phyloP scores from a whole-genome alignment of 1,140 invertebrate species.

The Papilio polytes region DNA sequence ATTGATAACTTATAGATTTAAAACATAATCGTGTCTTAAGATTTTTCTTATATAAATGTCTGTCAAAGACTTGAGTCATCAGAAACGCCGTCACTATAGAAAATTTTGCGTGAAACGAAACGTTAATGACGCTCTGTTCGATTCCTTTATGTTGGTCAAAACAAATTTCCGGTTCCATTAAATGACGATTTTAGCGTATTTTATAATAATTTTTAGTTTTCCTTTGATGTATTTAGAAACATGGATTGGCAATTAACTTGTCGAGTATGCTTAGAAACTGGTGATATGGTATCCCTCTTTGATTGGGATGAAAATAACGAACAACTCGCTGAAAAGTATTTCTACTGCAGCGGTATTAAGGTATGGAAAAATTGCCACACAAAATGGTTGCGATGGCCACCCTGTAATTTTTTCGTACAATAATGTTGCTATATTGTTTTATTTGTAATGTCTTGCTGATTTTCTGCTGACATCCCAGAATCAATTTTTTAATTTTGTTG shows the following conservation, averaged over 20 bases:
- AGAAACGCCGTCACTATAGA: background rate
- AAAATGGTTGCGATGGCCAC: slow-evolving; percentile 84
- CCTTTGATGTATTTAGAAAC: slow-evolving; percentile 49
- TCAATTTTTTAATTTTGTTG: slow-evolving; percentile 46
- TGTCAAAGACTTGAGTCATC: background rate
- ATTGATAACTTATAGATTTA: too few relatives aligned
- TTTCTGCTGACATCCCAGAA: slow-evolving; percentile 79
- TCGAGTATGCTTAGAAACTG: slow-evolving; percentile 83
- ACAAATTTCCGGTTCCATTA: slow-evolving; percentile 55
- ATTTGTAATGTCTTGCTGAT: slow-evolving; percentile 66
- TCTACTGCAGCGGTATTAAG: slow-evolving; percentile 83
- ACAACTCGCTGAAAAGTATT: slow-evolving; percentile 85
- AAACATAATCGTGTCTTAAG: background rate
- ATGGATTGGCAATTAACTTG: slow-evolving; percentile 85
- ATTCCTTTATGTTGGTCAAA: slow-evolving; percentile 50
- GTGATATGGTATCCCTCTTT: slow-evolving; percentile 84
- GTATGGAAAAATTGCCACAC: slow-evolving; percentile 81
- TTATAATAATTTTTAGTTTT: slow-evolving; percentile 36
- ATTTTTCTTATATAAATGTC: background rate
- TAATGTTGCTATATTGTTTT: slow-evolving; percentile 82
- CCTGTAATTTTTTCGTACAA: slow-evolving; percentile 77
- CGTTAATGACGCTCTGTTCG: slow-evolving; percentile 46
- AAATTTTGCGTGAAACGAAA: slow-evolving; percentile 44
- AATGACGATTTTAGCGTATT: slow-evolving; percentile 48
- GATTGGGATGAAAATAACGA: slow-evolving; percentile 84